A percentile compares a stretch with the other conserved stretches of the same genome.
Conservation (phyloP, 1,140 invertebrate genomes). For the Solenopsis fugax region DNA sequence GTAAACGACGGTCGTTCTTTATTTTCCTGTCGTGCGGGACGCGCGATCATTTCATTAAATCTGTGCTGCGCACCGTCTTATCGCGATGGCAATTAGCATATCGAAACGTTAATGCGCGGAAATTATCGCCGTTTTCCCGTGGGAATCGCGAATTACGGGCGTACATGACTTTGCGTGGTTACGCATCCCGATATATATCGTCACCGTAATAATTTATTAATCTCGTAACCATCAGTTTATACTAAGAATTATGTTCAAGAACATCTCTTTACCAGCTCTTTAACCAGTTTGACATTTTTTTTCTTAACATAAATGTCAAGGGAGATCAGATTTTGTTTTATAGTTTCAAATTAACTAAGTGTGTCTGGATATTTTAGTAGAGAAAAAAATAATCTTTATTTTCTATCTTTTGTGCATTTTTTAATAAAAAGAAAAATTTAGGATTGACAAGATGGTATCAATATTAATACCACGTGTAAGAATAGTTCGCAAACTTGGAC, state of each 20-base stretch:
- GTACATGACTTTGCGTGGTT: background rate
- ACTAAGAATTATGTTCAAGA: background rate
- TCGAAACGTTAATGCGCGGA: conserved; percentile 21
- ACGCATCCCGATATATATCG: background rate
- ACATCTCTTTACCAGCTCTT: background rate
- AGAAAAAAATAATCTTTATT: background rate
- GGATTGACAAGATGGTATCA: background rate
- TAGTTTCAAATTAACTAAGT: background rate
- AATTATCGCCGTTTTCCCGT: conserved; percentile 6
- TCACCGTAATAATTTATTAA: conserved; percentile 31
- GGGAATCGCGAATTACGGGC: conserved; percentile 2
- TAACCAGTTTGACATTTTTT: background rate
- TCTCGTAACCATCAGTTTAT: background rate
- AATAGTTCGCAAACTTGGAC: background rate
- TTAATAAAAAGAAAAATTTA: conserved; percentile 5
- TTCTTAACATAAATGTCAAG: background rate
- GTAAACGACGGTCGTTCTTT: conserved; percentile 8
- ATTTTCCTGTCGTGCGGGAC: background rate
- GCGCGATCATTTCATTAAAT: conserved; percentile 33
- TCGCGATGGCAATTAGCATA: conserved; percentile 38
- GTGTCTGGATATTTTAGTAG: background rate
- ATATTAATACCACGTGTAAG: conserved; percentile 2
- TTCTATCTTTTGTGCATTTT: background rate
- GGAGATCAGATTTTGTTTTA: background rate
- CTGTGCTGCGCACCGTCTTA: background rate